Evolutionary conservation across 2,113 vertebrate species (phyloP).

Genomic region (Lichenostomus cassidix): DNA sequence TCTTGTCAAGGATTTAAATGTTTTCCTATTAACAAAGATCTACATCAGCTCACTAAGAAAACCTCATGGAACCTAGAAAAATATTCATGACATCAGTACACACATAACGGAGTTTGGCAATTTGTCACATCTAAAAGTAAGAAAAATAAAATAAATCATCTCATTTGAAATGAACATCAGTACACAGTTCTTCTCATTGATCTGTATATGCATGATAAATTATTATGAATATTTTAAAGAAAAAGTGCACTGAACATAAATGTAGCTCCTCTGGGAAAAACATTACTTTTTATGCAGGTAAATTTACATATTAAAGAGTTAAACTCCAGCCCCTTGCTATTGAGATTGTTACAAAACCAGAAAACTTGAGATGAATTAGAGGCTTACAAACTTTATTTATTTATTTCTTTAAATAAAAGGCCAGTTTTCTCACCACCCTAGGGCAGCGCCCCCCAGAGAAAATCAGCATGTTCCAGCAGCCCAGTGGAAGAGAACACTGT

Average conservation of each 20-base stretch:
- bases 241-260: neutral
- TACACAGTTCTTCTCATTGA: neutral
- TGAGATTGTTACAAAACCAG: neutral
- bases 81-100: neutral
- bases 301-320: neutral
- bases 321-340: neutral
- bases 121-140: neutral
- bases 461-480: neutral
- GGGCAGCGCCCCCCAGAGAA: neutral
- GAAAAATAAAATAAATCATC: neutral
- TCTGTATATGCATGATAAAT: neutral
- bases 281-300: neutral
- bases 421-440: neutral
- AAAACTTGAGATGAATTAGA: neutral
- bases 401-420: neutral
- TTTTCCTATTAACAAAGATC: neutral
- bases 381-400: neutral
- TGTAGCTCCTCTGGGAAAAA: neutral
- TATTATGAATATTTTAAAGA: neutral
- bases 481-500: neutral
- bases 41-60: neutral
- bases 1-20: neutral
- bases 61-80: neutral
- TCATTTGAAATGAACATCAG: neutral
- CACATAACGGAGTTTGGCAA: neutral